A percentile compares a stretch with the other conserved stretches of the same genome.
Conservation (phyloP, 1,140 invertebrate species). For the Dendroctonus valens region DNA sequence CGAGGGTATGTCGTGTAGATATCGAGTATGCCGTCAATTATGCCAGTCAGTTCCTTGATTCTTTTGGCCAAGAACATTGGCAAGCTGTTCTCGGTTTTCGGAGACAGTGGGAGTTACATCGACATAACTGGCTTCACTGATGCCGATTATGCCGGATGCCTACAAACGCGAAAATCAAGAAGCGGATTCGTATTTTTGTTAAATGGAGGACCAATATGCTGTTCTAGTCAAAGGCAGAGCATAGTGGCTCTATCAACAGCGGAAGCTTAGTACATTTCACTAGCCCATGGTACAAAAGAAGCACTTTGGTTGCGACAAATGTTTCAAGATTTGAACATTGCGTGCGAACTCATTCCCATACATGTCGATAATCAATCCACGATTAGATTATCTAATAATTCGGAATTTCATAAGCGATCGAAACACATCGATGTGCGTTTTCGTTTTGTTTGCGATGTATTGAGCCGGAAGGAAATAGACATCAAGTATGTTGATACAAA, state of each 20-base stretch:
- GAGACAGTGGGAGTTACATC: slow-evolving; percentile 5
- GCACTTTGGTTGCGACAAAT: slow-evolving; percentile 40
- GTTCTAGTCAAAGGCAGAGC: slow-evolving; percentile 48
- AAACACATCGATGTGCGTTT: slow-evolving; percentile 43
- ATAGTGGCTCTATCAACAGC: slow-evolving; percentile 46
- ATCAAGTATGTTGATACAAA: too few species aligned
- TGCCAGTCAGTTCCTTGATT: too few species aligned
- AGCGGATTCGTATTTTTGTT: slow-evolving; percentile 47
- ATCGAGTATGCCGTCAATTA: too few species aligned
- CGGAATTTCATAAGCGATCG: slow-evolving; percentile 22
- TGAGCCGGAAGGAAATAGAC: too few species aligned
- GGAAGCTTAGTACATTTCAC: slow-evolving; percentile 50
- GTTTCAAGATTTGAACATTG: slow-evolving; percentile 44
- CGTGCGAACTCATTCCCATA: slow-evolving; percentile 19
- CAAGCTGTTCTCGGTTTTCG: too few species aligned
- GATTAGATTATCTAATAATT: slow-evolving; percentile 5
- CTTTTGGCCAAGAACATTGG: too few species aligned
- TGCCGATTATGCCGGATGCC: slow-evolving; percentile 48
- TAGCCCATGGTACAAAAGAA: slow-evolving; percentile 44
- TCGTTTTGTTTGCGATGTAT: too few species aligned
- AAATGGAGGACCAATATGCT: slow-evolving; percentile 44
- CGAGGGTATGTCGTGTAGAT: too few species aligned
- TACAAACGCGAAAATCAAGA: slow-evolving; percentile 43
- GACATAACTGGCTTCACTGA: slow-evolving; percentile 41
- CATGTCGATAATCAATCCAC: slow-evolving; percentile 17